A percentile compares a stretch with the other conserved stretches of the same genome.
Evolutionary conservation across 2,797 vertebrate species (phyloP).

Genomic region (Lepus oiostolus): DNA sequence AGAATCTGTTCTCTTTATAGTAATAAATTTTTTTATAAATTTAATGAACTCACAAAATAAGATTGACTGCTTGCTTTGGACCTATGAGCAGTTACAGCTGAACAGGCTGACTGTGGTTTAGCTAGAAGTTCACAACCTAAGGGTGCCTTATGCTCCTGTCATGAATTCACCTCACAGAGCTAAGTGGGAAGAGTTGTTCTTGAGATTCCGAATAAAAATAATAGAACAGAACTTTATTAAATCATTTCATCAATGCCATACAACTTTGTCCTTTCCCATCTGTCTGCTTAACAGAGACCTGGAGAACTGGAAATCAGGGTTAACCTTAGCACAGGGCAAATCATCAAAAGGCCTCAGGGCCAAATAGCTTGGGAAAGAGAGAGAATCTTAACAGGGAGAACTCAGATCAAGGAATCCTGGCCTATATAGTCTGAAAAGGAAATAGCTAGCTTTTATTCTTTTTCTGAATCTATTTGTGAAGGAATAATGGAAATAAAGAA

Average conservation of each 20-base stretch:
- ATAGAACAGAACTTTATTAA: slow-evolving; percentile 29
- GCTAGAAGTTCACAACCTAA: neutral
- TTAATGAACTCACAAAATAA: no score
- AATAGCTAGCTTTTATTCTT: neutral
- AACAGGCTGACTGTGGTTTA: neutral
- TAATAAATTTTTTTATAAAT: no score
- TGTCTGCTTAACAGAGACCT: slow-evolving; percentile 49
- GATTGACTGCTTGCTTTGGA: neutral
- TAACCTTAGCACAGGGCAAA: neutral
- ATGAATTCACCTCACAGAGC: neutral
- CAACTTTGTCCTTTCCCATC: slow-evolving; percentile 23
- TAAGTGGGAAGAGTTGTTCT: neutral
- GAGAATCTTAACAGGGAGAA: neutral
- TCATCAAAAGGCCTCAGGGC: neutral
- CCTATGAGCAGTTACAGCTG: neutral
- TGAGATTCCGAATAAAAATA: neutral
- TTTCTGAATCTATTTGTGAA: neutral
- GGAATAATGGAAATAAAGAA: neutral
- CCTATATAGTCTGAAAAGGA: neutral
- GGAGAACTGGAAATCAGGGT: neutral
- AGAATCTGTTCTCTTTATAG: no score
- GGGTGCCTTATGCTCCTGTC: neutral
- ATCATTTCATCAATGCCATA: neutral
- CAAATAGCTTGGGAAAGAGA: neutral
- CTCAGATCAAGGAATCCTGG: neutral